A percentile compares a stretch with the other conserved stretches of the same genome.
phyloP scores from a whole-genome alignment of 2,888 invertebrate species.

The Polydrusus tereticollis region DNA sequence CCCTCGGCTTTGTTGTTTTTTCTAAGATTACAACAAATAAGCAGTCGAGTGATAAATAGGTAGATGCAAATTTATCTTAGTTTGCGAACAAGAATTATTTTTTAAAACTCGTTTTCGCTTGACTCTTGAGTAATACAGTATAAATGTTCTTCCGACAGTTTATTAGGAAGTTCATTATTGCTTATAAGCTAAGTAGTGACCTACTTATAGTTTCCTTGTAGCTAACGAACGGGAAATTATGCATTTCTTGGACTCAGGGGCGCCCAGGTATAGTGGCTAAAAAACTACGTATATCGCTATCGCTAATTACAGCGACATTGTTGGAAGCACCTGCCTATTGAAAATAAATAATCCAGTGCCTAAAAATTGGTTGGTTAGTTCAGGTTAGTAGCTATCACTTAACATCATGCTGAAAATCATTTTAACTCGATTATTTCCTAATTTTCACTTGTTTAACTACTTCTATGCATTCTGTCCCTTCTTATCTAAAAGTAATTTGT shows the following conservation, averaged over 20 bases:
- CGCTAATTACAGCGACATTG: too few species aligned
- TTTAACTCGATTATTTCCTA: too few species aligned
- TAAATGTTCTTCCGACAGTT: conserved; percentile 42
- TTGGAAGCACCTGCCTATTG: too few species aligned
- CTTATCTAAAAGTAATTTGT: conserved; percentile 6
- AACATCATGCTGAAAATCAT: too few species aligned
- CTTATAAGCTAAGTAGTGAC: conserved; percentile 29
- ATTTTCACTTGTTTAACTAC: background rate
- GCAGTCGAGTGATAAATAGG: conserved; percentile 20
- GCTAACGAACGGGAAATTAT: conserved; percentile 17
- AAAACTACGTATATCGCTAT: too few species aligned
- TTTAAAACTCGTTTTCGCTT: conserved; percentile 35
- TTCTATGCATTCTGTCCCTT: background rate
- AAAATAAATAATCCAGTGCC: too few species aligned
- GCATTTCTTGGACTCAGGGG: background rate
- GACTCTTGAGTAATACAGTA: conserved; percentile 38
- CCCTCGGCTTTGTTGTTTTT: background rate
- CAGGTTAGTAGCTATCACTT: too few species aligned
- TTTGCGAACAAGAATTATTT: conserved; percentile 25
- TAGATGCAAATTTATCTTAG: conserved; percentile 33
- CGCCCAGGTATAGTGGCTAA: background rate
- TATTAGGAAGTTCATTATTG: conserved; percentile 42
- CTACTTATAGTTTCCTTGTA: conserved; percentile 26
- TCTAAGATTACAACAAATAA: background rate
- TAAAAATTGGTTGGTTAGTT: too few species aligned